A percentile compares a stretch with the other conserved stretches of the same genome.
These are phyloP conservation scores for Selene dorsalis DNA, from an alignment of 2,797 vertebrate genomes.

Conservation along the genomic window DNA sequence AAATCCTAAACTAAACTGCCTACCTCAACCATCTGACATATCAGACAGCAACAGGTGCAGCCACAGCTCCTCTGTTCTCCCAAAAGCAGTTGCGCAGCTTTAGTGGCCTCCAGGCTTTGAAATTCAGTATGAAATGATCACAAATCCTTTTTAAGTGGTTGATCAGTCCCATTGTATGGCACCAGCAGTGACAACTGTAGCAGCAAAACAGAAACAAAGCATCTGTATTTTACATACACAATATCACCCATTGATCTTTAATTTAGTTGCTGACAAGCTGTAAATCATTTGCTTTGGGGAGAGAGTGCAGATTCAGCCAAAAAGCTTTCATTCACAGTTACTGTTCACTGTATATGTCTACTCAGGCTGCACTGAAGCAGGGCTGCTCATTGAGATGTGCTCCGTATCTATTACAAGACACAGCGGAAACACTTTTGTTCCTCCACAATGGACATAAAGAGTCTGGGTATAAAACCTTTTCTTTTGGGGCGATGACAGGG, in stretches of 20 bases:
- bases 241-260: not conserved
- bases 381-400: not conserved
- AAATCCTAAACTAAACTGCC: conserved; percentile 32
- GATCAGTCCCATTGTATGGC: not conserved
- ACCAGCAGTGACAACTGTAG: not conserved
- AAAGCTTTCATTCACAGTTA: conserved; percentile 9
- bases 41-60: conserved; percentile 25
- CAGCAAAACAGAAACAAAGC: too few species aligned
- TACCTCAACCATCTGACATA: conserved; percentile 15
- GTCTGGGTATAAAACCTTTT: not conserved
- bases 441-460: not conserved
- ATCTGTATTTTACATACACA: conserved; percentile 3
- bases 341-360: conserved; percentile 17
- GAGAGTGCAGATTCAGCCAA: conserved; percentile 1
- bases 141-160: conserved; percentile 39
- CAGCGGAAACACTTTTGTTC: conserved; percentile 7
- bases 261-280: not conserved
- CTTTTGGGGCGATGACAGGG: conserved; percentile 1
- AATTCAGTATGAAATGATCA: conserved; percentile 41
- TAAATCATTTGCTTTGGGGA: not conserved
- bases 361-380: conserved; percentile 2
- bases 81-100: conserved; percentile 20
- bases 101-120: conserved; percentile 28
- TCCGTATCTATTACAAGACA: conserved; percentile 6
- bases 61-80: not conserved